A percentile compares a stretch with the other conserved stretches of the same genome.
Conservation (phyloP, 1,140 invertebrate species). For the Drosophila athabasca region DNA sequence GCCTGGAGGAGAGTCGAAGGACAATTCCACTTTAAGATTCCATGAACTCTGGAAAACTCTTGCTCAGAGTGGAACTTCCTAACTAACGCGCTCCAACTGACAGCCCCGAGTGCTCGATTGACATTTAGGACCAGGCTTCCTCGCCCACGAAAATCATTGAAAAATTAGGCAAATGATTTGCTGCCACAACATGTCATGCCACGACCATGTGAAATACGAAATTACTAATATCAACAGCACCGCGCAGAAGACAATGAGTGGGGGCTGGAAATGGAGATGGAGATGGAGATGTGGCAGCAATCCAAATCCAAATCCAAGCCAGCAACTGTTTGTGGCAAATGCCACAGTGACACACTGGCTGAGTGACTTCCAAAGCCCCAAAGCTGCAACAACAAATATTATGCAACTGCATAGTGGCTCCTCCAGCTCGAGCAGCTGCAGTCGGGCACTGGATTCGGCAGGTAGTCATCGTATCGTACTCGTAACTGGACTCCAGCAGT, state of each 20-base stretch:
- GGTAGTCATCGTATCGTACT: not conserved
- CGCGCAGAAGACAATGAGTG: conserved; percentile 44
- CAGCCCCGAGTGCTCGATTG: conserved; percentile 22
- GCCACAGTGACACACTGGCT: conserved; percentile 77
- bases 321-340: conserved; percentile 54
- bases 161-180: conserved; percentile 50
- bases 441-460: conserved; percentile 24
- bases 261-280: not conserved
- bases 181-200: conserved; percentile 40
- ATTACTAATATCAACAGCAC: conserved; percentile 68
- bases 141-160: conserved; percentile 36
- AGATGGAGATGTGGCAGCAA: conserved; percentile 16
- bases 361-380: conserved; percentile 66
- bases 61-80: not conserved
- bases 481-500: conserved; percentile 34
- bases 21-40: not conserved
- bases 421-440: conserved; percentile 50
- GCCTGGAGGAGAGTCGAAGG: no score
- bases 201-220: conserved; percentile 63
- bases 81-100: conserved; percentile 17
- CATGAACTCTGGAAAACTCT: no score
- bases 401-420: conserved; percentile 55
- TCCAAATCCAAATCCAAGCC: conserved; percentile 12
- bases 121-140: conserved; percentile 28
- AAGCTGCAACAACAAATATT: conserved; percentile 59